Base-by-base conservation (phyloP, 2,113 vertebrate genomes). In the Empidonax traillii region DNA sequence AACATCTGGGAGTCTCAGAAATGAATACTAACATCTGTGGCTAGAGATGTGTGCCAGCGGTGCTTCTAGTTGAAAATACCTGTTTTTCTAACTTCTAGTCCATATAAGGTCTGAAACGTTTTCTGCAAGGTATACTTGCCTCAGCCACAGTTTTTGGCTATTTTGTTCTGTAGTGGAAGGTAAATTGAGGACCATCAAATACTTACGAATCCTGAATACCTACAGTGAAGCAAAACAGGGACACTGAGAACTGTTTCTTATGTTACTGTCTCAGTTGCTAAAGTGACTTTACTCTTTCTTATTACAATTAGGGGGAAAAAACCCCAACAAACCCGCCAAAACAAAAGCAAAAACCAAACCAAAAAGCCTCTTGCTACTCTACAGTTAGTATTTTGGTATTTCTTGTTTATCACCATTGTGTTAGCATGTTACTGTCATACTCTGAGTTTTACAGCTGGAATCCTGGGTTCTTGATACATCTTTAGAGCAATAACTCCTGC, bases 401-500 rank as follows among this genome's bases (percentile, higher is more conserved):
- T 46, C 33, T 74, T 84, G 63, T 86, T 68, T 81, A 2, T 88
- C 53, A 35, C 31, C 10, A 0, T 63, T 94, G 65, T 53, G 5
- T 90, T 93, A 84, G 90, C 4, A 2, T 86, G n/a, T 71, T 67
- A 25, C 63, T 87, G 41, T 84, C 25, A 14, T 84, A 51, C 82
- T 87, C 58, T n/a, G 87, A 66, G 52, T 83, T 93, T 69, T 92
- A 59, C 72, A 75, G 61, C 41, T 92, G 92, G 39, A 90, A 80
- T 94, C 61, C 25, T 90, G 79, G 75, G 43, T 90, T 92, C 62
- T 93, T 80, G 47, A 12, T 85, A 44, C 23, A 61, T 62, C 68
- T 80, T 81, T 56, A 94, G 93, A 94, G 51, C 58, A 51, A 63
- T 90, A 91, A 68, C 47, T 90, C 47, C 21, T 94, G 72, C 68